These are phyloP conservation scores for Gallinago nigripennis DNA, from an alignment of 2,797 vertebrate species.

Conservation along the genomic window DNA sequence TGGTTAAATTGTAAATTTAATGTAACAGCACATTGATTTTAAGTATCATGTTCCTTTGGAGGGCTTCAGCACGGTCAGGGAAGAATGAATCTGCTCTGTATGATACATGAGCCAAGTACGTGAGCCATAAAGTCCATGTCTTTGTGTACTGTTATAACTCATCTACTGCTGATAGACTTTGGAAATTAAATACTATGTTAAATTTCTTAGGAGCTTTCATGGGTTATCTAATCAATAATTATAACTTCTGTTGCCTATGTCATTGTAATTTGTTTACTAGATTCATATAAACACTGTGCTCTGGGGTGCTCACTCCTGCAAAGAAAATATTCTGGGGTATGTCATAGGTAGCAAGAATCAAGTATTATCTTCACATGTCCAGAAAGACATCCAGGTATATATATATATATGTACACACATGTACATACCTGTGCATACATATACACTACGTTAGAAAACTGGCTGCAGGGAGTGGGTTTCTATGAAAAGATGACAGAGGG, in stretches of 20 bases:
- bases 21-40: not conserved
- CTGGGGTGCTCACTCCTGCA: fast-evolving
- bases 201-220: not conserved
- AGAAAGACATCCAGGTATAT: not conserved
- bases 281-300: not conserved
- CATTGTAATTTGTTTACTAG: not conserved
- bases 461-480: not conserved
- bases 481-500: not conserved
- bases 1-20: not conserved
- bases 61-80: not conserved
- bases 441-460: fast-evolving
- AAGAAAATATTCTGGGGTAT: not conserved
- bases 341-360: not conserved
- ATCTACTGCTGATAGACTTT: not conserved
- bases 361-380: fast-evolving
- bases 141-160: not conserved
- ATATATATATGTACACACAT: not conserved
- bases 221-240: not conserved
- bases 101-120: not conserved
- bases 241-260: fast-evolving
- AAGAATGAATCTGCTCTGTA: not conserved
- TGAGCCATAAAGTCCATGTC: not conserved
- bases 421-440: not conserved
- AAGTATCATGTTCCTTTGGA: not conserved
- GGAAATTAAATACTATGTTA: not conserved